Percentiles rank a stretch among this genome's conserved stretches.
Conservation (phyloP, 2,113 vertebrate species). For the Oenanthe oenanthe region DNA sequence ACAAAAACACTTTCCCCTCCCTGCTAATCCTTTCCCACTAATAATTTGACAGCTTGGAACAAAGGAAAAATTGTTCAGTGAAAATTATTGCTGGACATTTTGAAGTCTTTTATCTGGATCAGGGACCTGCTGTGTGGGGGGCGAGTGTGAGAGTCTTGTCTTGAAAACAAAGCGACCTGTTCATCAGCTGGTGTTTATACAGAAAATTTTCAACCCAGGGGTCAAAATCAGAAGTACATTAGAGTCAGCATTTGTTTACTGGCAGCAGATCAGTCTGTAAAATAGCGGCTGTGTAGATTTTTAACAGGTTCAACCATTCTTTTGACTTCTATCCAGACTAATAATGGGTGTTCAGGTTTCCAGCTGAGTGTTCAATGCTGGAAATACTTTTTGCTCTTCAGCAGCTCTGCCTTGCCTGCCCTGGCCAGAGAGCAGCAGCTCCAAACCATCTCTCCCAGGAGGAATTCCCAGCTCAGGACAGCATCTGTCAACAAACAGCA, state of each 20-base stretch:
- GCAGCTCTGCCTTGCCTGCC: neutral
- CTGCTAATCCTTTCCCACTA: constrained; percentile 24
- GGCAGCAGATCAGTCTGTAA: constrained; percentile 41
- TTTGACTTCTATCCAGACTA: constrained; percentile 37
- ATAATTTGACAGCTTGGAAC: constrained; percentile 28
- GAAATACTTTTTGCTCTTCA: neutral
- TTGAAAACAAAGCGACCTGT: constrained; percentile 37
- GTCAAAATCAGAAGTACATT: constrained; percentile 57
- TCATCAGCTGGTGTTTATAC: constrained; percentile 49
- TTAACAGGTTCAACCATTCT: constrained; percentile 24
- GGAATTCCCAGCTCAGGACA: neutral
- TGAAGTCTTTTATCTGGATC: constrained; percentile 50
- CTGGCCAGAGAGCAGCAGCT: neutral
- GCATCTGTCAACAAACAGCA: neutral
- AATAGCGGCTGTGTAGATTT: neutral
- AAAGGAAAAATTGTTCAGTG: constrained; percentile 46
- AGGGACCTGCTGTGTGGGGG: constrained; percentile 40
- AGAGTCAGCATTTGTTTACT: constrained; percentile 39
- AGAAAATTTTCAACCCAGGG: constrained; percentile 49
- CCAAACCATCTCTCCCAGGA: neutral
- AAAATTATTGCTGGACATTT: constrained; percentile 52
- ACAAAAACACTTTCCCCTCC: neutral
- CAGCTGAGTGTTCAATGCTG: constrained; percentile 18
- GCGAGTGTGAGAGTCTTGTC: neutral
- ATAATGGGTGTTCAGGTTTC: constrained; percentile 1